Evolutionary conservation across 2,797 vertebrate genomes (phyloP).

Genomic region (Margarornis squamiger): DNA sequence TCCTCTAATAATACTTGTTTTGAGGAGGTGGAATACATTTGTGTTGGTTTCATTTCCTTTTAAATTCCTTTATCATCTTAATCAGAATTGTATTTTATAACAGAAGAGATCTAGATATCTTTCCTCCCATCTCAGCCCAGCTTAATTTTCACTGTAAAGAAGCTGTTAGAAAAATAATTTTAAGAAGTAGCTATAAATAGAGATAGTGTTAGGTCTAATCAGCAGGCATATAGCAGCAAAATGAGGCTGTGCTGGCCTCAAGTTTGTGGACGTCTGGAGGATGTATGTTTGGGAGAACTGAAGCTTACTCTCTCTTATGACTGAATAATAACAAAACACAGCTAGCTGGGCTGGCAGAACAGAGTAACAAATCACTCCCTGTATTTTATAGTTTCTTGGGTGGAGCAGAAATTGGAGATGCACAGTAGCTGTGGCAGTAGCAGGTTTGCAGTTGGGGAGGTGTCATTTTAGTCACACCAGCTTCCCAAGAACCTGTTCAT

Average conservation of each 20-base stretch:
- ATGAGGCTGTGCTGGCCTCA: background rate
- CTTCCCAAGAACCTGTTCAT: background rate
- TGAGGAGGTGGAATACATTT: background rate
- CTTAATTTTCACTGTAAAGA: background rate
- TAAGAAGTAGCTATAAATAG: background rate
- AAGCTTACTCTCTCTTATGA: background rate
- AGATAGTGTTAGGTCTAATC: background rate
- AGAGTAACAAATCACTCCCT: background rate
- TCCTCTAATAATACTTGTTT: conserved; percentile 59
- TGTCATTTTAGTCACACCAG: background rate
- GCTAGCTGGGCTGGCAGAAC: background rate
- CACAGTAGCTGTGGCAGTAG: background rate
- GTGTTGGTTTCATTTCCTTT: conserved; percentile 66
- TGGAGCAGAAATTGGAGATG: background rate
- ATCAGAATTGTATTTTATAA: conserved; percentile 12
- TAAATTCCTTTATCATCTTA: conserved; percentile 41
- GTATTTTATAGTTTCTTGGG: background rate
- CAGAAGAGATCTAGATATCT: background rate
- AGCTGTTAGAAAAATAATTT: background rate
- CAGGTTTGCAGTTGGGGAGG: background rate
- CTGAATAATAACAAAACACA: background rate
- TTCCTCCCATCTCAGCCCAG: background rate
- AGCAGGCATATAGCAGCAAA: background rate
- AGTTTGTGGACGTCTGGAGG: background rate
- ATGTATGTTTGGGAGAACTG: background rate